phyloP scores from a whole-genome alignment of 2,888 invertebrate species.

The Oscheius sp. region DNA sequence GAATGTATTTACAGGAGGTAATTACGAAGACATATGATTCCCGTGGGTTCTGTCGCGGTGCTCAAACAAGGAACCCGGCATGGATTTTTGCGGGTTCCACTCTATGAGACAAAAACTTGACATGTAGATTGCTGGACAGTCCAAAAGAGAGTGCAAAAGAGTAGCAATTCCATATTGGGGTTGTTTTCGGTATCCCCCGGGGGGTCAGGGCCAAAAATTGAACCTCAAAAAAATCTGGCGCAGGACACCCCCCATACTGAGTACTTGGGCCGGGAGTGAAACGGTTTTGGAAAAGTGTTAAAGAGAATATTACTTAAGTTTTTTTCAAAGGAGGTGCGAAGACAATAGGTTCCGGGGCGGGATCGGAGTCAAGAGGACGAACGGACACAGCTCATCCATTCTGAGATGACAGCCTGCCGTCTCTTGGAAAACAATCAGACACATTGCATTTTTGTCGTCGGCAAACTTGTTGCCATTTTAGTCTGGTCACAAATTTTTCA shows the following conservation, averaged over 20 bases:
- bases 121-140: not conserved
- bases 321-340: conserved; percentile 12
- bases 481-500: not conserved
- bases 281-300: not conserved
- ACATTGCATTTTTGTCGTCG: not conserved
- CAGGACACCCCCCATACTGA: not conserved
- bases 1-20: not conserved
- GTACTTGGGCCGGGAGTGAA: not conserved
- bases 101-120: not conserved
- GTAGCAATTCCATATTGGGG: conserved; percentile 26
- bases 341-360: conserved; percentile 10
- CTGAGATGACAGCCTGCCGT: conserved; percentile 33
- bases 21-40: conserved; percentile 5
- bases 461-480: conserved; percentile 10
- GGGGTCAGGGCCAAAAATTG: conserved; percentile 22
- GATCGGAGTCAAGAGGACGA: conserved; percentile 8
- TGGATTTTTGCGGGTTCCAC: not conserved
- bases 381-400: conserved; percentile 37
- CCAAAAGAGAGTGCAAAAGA: not conserved
- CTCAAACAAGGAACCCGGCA: conserved; percentile 7
- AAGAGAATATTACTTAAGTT: not conserved
- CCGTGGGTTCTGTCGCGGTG: conserved; percentile 6
- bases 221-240: conserved; percentile 18
- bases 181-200: conserved; percentile 31
- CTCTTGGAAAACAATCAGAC: conserved; percentile 36